Evolutionary conservation across 2,888 invertebrate genomes (phyloP).

Genomic region (Theodoxus fluviatilis): DNA sequence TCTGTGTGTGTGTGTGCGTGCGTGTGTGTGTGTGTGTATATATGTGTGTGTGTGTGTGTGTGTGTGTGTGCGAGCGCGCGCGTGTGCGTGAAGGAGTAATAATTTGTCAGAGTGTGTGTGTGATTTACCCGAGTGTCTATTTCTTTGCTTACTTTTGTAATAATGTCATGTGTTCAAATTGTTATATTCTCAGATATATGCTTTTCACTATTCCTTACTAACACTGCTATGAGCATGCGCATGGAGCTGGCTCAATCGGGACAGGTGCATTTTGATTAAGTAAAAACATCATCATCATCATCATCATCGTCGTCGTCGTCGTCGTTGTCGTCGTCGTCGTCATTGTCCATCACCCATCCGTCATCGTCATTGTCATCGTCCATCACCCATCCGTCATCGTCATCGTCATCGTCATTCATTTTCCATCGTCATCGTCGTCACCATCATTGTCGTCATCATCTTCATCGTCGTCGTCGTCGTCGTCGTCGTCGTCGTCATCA

Average conservation of each 20-base stretch:
- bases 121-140: no score
- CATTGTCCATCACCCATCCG: not conserved
- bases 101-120: no score
- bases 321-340: not conserved
- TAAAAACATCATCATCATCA: no score
- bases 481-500: constrained; percentile 2
- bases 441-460: not conserved
- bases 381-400: not conserved
- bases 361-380: not conserved
- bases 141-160: no score
- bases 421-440: constrained; percentile 13
- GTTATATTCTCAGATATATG: no score
- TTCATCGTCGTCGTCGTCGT: not conserved
- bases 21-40: constrained; percentile 7
- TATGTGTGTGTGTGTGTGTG: constrained; percentile 11
- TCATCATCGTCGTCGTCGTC: constrained; percentile 2
- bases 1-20: not conserved
- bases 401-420: no score
- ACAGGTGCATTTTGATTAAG: no score
- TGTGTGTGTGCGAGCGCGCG: not conserved
- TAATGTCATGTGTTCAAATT: no score
- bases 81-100: not conserved
- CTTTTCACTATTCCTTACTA: no score
- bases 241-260: no score
- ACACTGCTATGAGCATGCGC: no score